A percentile compares a stretch with the other conserved stretches of the same genome.
Evolutionary conservation across 2,888 invertebrate species (phyloP).

Genomic region (Drosophila kuntzei): DNA sequence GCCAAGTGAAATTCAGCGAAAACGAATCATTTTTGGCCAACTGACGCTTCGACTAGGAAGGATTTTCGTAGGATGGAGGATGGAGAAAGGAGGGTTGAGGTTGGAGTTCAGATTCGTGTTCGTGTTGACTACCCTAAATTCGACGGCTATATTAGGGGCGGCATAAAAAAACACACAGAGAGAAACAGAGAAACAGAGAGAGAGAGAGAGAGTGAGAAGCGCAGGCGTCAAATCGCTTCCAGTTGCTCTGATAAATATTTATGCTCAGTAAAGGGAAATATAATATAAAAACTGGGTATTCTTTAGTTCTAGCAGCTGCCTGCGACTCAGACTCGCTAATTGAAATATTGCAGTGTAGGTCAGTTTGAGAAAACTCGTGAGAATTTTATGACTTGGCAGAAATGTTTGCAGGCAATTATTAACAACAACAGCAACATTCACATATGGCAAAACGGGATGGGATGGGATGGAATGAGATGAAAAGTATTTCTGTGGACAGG

Average conservation of each 20-base stretch:
- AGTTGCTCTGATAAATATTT: conserved; percentile 21
- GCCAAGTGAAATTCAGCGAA: conserved; percentile 72
- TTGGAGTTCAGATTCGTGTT: conserved; percentile 15
- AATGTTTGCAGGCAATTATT: conserved; percentile 16
- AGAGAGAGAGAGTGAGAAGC: conserved; percentile 30
- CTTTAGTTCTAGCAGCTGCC: conserved; percentile 49
- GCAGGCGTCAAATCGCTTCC: conserved; percentile 32
- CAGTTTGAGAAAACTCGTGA: conserved; percentile 54
- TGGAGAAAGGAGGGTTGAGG: conserved; percentile 5
- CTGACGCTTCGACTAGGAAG: conserved; percentile 18
- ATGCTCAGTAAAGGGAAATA: conserved; percentile 45
- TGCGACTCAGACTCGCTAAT: conserved; percentile 50
- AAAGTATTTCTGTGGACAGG: conserved; percentile 34
- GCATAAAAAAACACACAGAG: neutral
- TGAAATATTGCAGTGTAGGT: conserved; percentile 67
- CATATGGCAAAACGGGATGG: conserved; percentile 13
- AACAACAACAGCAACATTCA: neutral
- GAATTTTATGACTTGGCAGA: conserved; percentile 65
- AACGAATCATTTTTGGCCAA: conserved; percentile 66
- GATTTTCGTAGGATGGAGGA: too few species aligned
- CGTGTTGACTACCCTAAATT: conserved; percentile 28
- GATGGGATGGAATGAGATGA: too few species aligned
- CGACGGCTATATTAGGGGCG: conserved; percentile 40
- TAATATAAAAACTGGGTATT: conserved; percentile 51
- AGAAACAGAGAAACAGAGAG: neutral